Evolutionary conservation across 1,140 invertebrate genomes (phyloP).

Genomic region (Diachasma alloeum): DNA sequence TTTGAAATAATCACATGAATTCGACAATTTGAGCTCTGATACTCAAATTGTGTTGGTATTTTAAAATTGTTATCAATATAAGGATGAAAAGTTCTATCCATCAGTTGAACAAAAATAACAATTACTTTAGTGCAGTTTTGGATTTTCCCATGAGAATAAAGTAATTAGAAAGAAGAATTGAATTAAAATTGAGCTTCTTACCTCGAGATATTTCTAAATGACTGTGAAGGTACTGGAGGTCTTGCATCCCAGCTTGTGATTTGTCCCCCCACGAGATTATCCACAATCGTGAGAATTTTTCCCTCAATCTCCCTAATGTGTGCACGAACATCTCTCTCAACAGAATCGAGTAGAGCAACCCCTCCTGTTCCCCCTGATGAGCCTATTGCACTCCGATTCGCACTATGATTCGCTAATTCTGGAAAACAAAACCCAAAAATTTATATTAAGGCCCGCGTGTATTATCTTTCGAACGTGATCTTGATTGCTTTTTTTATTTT

Average conservation of each 20-base stretch:
- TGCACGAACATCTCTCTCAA: slow-evolving; percentile 82
- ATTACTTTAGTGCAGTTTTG: no score
- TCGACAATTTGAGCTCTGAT: no score
- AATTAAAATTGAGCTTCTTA: no score
- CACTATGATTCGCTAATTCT: slow-evolving; percentile 55
- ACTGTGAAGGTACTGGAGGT: slow-evolving; percentile 92
- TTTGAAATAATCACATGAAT: not conserved
- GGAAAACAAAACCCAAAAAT: not conserved
- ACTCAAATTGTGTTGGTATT: slow-evolving; percentile 43
- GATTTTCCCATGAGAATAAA: no score
- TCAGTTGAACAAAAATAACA: no score
- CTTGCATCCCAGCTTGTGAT: slow-evolving; percentile 89
- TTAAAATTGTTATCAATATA: no score
- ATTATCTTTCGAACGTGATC: no score
- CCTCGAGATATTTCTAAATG: slow-evolving; percentile 89
- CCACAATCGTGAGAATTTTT: slow-evolving; percentile 91
- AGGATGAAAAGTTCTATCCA: no score
- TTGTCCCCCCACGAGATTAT: slow-evolving; percentile 80
- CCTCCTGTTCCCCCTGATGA: slow-evolving; percentile 52
- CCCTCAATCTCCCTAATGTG: slow-evolving; percentile 92
- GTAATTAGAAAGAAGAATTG: no score
- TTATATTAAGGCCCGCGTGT: no score
- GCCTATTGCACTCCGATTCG: slow-evolving; percentile 48
- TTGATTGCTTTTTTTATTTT: no score
- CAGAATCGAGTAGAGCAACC: slow-evolving; percentile 68